Base-by-base conservation (phyloP, 2,888 invertebrate genomes). In the Myathropa florea region DNA sequence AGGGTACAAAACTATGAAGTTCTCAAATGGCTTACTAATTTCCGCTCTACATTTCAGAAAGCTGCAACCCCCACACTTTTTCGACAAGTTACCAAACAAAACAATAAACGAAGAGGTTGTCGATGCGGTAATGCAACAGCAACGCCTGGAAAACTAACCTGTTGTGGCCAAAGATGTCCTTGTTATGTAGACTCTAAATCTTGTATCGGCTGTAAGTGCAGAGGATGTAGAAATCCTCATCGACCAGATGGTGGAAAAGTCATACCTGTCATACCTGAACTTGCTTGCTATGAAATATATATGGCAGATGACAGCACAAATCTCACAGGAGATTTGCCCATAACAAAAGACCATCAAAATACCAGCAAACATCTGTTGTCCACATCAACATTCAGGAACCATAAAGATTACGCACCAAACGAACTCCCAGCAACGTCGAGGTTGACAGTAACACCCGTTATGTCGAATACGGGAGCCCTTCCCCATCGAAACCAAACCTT, bases 161-260 rank as follows among this genome's bases (percentile, higher is more conserved):
- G 98, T 91, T 97, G 98, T 90, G 98, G 98, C 0, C 98, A 98
- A 91, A 94, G 98, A 86, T 98, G 98, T 93, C 97, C 98, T 0
- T 98, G 98, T 93, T 98, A 98, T 92, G 97, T 97, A 4, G 97
- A 97, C 88, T 96, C 97, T 88, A 97, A 97, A 91, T 96, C 97
- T 0, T 98, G 98, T 91, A 94, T 96, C 6, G 97, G 97, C 89
- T 98, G 98, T 93, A 96, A 96, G 91, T 98, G 98, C 93, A 95
- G 97, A 91, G 98, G 98, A 1, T 98, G 98, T 92, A 94, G 98
- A 89, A 98, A 98, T 94, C 98, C 98, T 2, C 97, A 97, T 90
- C 94, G 96, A 88, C 95, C 96, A 68, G 96, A 96, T 91, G 97
- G 96, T 76, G 95, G 96, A 90, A 97, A 97, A 94, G 96, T 96